Percentiles rank a stretch among this genome's conserved stretches.
phyloP scores from a whole-genome alignment of 2,888 invertebrate species.

The Cheilosia urbana region DNA sequence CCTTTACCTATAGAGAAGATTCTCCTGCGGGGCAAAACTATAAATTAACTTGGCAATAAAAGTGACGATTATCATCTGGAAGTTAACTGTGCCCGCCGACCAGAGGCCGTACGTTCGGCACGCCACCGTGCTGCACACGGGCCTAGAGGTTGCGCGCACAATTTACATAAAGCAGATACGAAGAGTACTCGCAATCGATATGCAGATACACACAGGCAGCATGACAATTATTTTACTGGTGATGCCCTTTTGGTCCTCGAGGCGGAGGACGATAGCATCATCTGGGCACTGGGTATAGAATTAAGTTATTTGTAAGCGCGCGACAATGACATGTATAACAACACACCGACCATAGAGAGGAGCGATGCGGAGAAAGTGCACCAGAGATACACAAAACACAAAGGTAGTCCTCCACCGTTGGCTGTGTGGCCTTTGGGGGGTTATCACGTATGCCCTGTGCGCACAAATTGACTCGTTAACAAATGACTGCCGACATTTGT shows the following conservation, averaged over 20 bases:
- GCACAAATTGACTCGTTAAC: constrained; percentile 70
- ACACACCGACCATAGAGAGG: constrained; percentile 12
- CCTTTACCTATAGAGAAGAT: background rate
- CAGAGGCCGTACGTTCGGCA: background rate
- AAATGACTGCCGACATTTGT: constrained; percentile 66
- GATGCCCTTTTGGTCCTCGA: constrained; percentile 55
- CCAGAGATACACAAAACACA: background rate
- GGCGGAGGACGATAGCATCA: constrained; percentile 49
- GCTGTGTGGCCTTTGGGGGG: constrained; percentile 41
- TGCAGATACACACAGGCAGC: constrained; percentile 34
- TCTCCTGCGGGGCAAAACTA: constrained; percentile 30
- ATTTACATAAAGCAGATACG: constrained; percentile 56
- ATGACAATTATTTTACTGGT: constrained; percentile 61
- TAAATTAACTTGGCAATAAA: constrained; percentile 68
- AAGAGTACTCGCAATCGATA: constrained; percentile 34
- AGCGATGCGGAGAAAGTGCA: constrained; percentile 51
- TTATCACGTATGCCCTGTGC: constrained; percentile 30
- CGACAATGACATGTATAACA: constrained; percentile 54
- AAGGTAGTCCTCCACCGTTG: background rate
- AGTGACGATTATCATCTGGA: constrained; percentile 65
- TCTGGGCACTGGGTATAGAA: constrained; percentile 45
- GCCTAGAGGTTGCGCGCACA: constrained; percentile 33
- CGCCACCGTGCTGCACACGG: constrained; percentile 2
- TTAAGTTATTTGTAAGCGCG: constrained; percentile 69
- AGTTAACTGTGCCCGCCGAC: constrained; percentile 56